A percentile compares a stretch with the other conserved stretches of the same genome.
Conservation (phyloP, 2,113 vertebrate genomes). For the Neogobius melanostomus region DNA sequence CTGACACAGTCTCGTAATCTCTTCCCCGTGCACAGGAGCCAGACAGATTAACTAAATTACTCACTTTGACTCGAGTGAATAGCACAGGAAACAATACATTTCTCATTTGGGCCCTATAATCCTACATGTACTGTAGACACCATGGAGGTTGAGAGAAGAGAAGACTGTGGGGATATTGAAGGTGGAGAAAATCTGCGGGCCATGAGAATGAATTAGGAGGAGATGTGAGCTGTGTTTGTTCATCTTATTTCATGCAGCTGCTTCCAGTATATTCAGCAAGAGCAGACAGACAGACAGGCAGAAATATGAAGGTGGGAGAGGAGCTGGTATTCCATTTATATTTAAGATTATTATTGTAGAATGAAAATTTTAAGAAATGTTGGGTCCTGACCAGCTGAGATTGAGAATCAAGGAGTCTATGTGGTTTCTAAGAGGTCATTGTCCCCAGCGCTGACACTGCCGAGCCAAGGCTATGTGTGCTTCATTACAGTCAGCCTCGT, state of each 20-base stretch:
- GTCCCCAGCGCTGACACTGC: conserved; percentile 46
- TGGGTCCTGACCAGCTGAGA: no score
- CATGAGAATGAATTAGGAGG: conserved; percentile 49
- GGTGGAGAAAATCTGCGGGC: conserved; percentile 34
- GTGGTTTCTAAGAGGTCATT: conserved; percentile 1
- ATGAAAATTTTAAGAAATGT: no score
- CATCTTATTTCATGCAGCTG: conserved; percentile 53
- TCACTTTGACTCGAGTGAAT: conserved; percentile 65
- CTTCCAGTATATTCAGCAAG: conserved; percentile 39
- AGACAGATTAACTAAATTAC: conserved; percentile 75
- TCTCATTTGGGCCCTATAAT: conserved; percentile 58
- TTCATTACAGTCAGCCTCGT: conserved; percentile 50
- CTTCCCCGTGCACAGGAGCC: conserved; percentile 41
- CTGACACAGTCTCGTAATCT: conserved; percentile 59
- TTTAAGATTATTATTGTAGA: no score
- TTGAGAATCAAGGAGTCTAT: no score
- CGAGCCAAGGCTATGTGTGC: conserved; percentile 40
- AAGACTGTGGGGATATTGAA: conserved; percentile 44
- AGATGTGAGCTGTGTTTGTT: conserved; percentile 51
- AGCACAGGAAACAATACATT: conserved; percentile 67
- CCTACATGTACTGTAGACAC: conserved; percentile 50
- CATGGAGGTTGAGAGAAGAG: conserved; percentile 6
- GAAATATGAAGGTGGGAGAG: conserved; percentile 6
- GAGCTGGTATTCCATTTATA: neutral
- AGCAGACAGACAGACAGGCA: conserved; percentile 19